Evolutionary conservation across 2,113 vertebrate genomes (phyloP).

Genomic region (Muscicapa adusta): DNA sequence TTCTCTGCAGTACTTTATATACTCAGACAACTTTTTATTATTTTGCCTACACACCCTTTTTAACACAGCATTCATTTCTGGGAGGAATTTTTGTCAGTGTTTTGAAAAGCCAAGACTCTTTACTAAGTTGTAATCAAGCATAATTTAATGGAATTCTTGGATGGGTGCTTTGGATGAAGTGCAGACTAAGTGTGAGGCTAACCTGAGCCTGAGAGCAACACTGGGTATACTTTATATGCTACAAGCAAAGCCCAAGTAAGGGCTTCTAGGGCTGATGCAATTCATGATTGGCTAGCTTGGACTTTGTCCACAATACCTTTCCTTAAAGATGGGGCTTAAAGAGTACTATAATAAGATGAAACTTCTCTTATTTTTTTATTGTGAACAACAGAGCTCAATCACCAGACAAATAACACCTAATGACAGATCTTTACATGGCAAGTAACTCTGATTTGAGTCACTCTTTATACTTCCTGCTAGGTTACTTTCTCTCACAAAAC

Average conservation of each 20-base stretch:
- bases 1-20: not conserved
- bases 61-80: not conserved
- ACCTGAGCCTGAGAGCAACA: not conserved
- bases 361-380: not conserved
- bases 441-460: not conserved
- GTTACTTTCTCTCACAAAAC: not conserved
- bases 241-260: not conserved
- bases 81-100: not conserved
- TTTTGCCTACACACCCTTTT: not conserved
- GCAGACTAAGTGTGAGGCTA: not conserved
- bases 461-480: not conserved
- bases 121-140: not conserved
- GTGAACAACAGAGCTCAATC: not conserved
- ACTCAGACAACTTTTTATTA: not conserved
- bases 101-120: not conserved
- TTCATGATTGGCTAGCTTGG: not conserved
- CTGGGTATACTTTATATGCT: not conserved
- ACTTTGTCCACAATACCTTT: not conserved
- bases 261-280: not conserved
- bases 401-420: not conserved
- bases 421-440: not conserved
- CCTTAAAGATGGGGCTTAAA: not conserved
- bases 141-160: not conserved
- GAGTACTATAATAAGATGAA: not conserved
- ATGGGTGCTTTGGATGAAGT: not conserved